A percentile compares a stretch with the other conserved stretches of the same genome.
phyloP scores from a whole-genome alignment of 2,797 vertebrate species.

The Acanthornis magna region DNA sequence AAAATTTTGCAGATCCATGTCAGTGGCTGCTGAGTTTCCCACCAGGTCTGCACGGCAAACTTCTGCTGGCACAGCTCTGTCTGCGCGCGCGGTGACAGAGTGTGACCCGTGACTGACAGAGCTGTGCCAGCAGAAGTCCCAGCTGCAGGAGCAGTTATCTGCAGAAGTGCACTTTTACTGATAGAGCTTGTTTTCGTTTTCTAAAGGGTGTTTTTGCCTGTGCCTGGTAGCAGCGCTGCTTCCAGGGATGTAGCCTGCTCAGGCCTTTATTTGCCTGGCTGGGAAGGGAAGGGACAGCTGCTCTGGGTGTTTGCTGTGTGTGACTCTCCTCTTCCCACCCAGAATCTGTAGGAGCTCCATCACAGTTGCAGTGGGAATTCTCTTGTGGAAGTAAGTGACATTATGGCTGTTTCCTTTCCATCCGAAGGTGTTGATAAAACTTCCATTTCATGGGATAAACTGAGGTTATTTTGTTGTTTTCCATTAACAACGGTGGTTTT shows the following conservation, averaged over 20 bases:
- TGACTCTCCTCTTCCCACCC: background rate
- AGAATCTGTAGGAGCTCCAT: background rate
- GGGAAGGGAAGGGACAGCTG: background rate
- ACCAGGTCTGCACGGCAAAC: background rate
- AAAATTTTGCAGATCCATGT: background rate
- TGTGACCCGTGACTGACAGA: slow-evolving; percentile 12
- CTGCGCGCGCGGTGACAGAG: background rate
- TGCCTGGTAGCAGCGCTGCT: background rate
- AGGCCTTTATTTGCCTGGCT: background rate
- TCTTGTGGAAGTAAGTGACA: background rate
- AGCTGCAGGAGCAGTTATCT: slow-evolving; percentile 46
- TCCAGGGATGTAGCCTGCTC: background rate
- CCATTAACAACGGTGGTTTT: background rate
- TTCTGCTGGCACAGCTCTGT: slow-evolving; percentile 53
- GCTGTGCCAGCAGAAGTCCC: slow-evolving; percentile 55
- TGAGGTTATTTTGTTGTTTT: background rate
- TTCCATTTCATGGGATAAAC: background rate
- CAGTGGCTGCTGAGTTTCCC: background rate
- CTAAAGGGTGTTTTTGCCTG: background rate
- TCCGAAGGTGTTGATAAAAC: background rate
- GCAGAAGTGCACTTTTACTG: slow-evolving; percentile 33
- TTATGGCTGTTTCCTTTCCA: background rate
- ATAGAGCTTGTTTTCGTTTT: slow-evolving; percentile 40
- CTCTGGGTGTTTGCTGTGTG: background rate
- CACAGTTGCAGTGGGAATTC: background rate